phyloP scores from a whole-genome alignment of 2,113 vertebrate species.

The Polyodon spathula region DNA sequence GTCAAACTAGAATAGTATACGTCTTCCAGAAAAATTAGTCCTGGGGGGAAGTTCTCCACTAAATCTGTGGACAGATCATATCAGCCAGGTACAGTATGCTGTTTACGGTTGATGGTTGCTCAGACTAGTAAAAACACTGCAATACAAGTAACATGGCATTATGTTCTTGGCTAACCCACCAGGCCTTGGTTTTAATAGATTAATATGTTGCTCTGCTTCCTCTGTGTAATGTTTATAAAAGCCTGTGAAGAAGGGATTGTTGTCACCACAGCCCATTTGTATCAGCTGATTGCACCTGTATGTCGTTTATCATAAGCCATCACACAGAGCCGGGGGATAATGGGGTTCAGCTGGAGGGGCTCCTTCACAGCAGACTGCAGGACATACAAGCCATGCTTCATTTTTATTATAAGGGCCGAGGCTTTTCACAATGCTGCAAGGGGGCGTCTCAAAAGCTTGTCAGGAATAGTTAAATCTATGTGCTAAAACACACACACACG shows the following conservation, averaged over 20 bases:
- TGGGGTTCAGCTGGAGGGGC: constrained; percentile 21
- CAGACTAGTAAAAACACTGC: too few relatives aligned
- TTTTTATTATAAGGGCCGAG: background rate
- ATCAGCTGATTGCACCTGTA: constrained; percentile 55
- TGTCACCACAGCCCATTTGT: constrained; percentile 26
- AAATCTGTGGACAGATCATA: background rate
- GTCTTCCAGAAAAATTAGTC: too few relatives aligned
- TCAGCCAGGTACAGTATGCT: background rate
- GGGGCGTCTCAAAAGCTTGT: background rate
- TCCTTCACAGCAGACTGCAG: constrained; percentile 6
- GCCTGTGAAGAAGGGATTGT: background rate
- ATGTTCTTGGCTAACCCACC: too few relatives aligned
- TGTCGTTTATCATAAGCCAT: constrained; percentile 40
- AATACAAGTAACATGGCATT: too few relatives aligned
- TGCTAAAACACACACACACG: background rate
- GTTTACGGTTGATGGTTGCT: too few relatives aligned
- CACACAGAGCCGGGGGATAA: constrained; percentile 14
- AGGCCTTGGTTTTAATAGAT: too few relatives aligned
- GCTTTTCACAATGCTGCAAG: constrained; percentile 2
- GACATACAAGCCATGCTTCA: constrained; percentile 5
- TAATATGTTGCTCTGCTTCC: constrained; percentile 2
- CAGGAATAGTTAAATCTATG: background rate
- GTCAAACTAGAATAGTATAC: too few relatives aligned
- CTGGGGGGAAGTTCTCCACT: too few relatives aligned
- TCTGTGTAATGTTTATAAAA: background rate